phyloP scores from a whole-genome alignment of 2,797 vertebrate species.

The Holocentrus rufus region DNA sequence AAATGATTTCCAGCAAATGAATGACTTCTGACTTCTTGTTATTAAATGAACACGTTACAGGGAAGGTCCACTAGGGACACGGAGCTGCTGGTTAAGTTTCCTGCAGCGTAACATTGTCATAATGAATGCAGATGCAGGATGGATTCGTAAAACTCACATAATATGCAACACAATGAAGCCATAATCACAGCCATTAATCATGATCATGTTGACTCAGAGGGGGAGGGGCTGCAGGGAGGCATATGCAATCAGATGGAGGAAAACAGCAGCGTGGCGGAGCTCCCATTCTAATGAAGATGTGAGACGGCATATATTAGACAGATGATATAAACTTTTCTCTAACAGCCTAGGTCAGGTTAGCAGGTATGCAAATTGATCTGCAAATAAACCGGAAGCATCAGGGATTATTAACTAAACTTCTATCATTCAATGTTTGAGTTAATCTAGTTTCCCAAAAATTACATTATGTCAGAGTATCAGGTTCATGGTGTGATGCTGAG shows the following conservation, averaged over 20 bases:
- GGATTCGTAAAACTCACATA: neutral
- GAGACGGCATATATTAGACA: neutral
- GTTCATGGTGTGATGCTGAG: neutral
- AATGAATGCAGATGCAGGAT: neutral
- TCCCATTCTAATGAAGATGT: neutral
- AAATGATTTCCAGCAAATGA: neutral
- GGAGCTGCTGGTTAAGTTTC: neutral
- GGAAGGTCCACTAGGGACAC: neutral
- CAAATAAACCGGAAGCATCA: no score
- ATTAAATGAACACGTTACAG: neutral
- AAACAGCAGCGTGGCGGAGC: neutral
- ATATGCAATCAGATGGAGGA: neutral
- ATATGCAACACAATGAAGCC: no score
- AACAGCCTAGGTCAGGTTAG: neutral
- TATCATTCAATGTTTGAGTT: neutral
- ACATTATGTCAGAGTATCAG: neutral
- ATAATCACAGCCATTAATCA: neutral
- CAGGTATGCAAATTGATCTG: no score
- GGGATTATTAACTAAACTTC: neutral
- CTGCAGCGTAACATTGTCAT: neutral
- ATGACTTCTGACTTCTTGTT: neutral
- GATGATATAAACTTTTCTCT: no score
- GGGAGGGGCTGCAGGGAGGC: neutral
- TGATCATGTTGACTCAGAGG: neutral
- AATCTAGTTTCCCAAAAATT: neutral